phyloP scores from a whole-genome alignment of 2,888 invertebrate species.

The Prosapia bicincta region DNA sequence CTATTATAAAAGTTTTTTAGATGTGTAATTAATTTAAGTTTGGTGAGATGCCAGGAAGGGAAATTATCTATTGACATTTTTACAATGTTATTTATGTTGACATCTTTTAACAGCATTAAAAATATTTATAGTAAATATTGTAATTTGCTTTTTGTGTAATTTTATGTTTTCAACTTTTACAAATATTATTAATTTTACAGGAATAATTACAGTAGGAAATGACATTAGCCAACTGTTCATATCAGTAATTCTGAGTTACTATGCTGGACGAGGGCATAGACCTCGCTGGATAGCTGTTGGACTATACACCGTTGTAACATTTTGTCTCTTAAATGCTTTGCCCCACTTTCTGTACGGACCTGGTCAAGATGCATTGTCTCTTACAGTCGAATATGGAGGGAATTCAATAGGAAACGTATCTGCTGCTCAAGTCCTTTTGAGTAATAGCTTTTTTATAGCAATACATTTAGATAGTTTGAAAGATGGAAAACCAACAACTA shows the following conservation, averaged over 20 bases:
- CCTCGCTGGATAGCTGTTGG: slow-evolving; percentile 69
- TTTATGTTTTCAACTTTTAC: no score
- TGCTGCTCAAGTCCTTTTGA: background rate
- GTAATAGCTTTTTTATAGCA: no score
- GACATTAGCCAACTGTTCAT: slow-evolving; percentile 68
- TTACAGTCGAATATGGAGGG: slow-evolving; percentile 56
- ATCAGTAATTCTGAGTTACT: slow-evolving; percentile 63
- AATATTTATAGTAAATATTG: no score
- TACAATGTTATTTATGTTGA: background rate
- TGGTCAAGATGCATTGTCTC: slow-evolving; percentile 59
- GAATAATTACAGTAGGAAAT: slow-evolving; percentile 68
- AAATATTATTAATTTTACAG: no score
- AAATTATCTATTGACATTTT: no score
- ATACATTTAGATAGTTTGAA: no score
- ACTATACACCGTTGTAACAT: slow-evolving; percentile 57
- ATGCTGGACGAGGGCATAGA: slow-evolving; percentile 66
- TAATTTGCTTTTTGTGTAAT: no score
- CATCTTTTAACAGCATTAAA: background rate
- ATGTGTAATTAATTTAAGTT: no score
- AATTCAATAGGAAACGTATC: slow-evolving; percentile 16
- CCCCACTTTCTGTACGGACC: slow-evolving; percentile 68
- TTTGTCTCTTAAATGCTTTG: slow-evolving; percentile 62
- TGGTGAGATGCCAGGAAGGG: no score
- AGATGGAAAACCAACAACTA: no score
- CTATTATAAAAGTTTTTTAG: no score